These are phyloP conservation scores for Cyanoliseus patagonus DNA, from an alignment of 2,113 vertebrate species.

Conservation along the genomic window DNA sequence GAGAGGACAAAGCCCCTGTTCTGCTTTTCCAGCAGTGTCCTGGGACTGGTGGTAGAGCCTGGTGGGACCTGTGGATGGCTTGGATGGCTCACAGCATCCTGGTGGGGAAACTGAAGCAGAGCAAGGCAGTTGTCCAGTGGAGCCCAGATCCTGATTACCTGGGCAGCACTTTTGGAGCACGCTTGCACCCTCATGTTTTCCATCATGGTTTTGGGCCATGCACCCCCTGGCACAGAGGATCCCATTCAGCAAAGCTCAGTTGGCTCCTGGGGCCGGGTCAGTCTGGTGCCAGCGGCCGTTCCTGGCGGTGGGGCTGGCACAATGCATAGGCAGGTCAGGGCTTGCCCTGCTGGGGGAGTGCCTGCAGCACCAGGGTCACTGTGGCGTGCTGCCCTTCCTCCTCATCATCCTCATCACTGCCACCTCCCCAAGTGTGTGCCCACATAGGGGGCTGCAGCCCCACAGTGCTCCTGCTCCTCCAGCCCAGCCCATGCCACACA, in stretches of 20 bases:
- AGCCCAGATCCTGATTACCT: neutral
- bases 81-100: neutral
- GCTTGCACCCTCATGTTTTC: neutral
- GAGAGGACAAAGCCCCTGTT: neutral
- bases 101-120: neutral
- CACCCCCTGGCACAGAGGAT: rapidly evolving
- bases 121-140: neutral
- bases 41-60: neutral
- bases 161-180: rapidly evolving
- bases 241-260: neutral
- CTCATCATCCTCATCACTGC: neutral
- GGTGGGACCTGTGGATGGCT: neutral
- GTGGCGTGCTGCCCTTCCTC: neutral
- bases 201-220: rapidly evolving
- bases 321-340: slow-evolving; percentile 56
- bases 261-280: neutral
- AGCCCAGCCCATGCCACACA: rapidly evolving
- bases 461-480: neutral
- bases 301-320: slow-evolving; percentile 1
- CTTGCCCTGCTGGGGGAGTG: slow-evolving; percentile 47
- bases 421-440: rapidly evolving
- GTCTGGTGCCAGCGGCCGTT: slow-evolving; percentile 48
- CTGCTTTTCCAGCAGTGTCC: neutral
- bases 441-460: neutral
- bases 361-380: neutral